Evolutionary conservation across 1,140 invertebrate species (phyloP), one percentile per base, ranked within the genome.

Genomic region (Caerostris darwini): DNA sequence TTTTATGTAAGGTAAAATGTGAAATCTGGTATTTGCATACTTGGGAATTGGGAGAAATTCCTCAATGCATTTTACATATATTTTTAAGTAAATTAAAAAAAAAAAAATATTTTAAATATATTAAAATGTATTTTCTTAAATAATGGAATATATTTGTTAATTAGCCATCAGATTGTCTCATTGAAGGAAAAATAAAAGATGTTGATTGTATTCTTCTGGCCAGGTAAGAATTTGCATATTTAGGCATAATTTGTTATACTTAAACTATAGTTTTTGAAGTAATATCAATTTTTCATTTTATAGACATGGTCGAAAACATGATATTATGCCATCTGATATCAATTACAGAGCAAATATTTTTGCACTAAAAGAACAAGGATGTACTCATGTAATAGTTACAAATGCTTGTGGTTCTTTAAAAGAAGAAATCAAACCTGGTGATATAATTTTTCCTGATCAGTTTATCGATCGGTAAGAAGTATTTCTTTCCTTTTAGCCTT

Each of bases 271-370:
- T 67, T 67, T 67, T 14, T 67, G 12, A 67, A 5, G 3, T 67
- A 3, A 7, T 3, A 7, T 14, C 64, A 67, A 14, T 69, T 54
- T 71, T 58, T 94, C 87, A 94, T 93, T 94, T 95, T 96, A 17
- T 94, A 98, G 99, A 95, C 99, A 99, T 97, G 99, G 99, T 3
- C 96, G 97, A 67, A 97, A 97, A 86, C 99, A 99, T 96, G 96
- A 96, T 83, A 97, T 98, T 59, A 97, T 97, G 96, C 99, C 99
- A 0, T 97, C 97, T 34, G 97, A 97, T 95, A 97, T 99, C 0
- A 99, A 99, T 96, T 99, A 99, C 96, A 97, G 99, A 94, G 99
- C 99, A 4, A 99, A 99, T 96, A 97, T 99, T 82, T 99, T 98
- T 97, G 99, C 99, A 2, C 96, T 99, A 88, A 98, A 98, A 95